A percentile compares a stretch with the other conserved stretches of the same genome.
Conservation (phyloP, 2,888 invertebrate genomes). For the Microplitis manilae region DNA sequence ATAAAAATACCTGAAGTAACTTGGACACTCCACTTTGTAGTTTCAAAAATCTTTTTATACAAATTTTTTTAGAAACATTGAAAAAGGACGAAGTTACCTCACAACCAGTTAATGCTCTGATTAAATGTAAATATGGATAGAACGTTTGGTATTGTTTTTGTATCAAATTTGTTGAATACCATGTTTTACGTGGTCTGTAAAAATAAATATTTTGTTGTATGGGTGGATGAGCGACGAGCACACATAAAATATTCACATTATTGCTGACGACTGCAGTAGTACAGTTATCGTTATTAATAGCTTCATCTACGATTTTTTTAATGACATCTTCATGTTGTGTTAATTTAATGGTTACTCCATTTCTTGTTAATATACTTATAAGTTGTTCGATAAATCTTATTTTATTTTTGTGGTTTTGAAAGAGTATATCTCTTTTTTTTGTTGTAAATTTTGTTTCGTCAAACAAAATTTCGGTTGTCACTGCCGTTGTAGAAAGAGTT, state of each 20-base stretch:
- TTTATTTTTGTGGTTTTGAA: no score
- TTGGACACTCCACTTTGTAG: not conserved
- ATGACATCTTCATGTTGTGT: no score
- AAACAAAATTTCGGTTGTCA: no score
- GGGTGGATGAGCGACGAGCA: not conserved
- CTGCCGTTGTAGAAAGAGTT: no score
- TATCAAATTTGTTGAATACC: not conserved
- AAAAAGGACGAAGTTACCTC: conserved; percentile 6
- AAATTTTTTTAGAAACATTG: conserved; percentile 3
- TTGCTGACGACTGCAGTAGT: not conserved
- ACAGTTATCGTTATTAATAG: not conserved
- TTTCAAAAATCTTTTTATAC: conserved; percentile 1
- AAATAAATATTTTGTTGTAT: not conserved
- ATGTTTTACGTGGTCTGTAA: not conserved
- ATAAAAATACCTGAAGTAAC: not conserved
- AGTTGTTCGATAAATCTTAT: no score
- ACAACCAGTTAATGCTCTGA: conserved; percentile 5
- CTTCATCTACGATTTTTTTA: no score
- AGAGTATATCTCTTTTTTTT: no score
- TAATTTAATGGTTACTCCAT: no score
- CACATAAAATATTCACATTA: not conserved
- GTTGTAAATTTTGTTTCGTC: no score
- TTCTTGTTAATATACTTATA: no score
- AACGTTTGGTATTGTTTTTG: not conserved
- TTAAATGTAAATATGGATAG: not conserved